phyloP scores from a whole-genome alignment of 2,113 vertebrate genomes.

The Pelusios castaneus region DNA sequence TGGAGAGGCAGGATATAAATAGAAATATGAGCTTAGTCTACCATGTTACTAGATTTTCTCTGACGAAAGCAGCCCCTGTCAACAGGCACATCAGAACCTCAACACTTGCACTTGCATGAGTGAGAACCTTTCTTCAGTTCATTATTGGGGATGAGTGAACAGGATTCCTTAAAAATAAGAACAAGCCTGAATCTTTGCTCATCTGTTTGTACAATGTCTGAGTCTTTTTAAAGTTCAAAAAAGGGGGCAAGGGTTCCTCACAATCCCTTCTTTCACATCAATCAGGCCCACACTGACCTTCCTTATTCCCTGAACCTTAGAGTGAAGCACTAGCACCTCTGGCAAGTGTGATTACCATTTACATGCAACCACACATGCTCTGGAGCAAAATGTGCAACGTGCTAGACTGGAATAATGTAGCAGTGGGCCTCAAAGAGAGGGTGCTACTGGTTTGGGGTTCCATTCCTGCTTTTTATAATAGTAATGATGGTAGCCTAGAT shows the following conservation, averaged over 20 bases:
- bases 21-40: neutral
- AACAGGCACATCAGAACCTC: constrained; percentile 3
- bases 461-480: neutral
- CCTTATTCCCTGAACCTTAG: neutral
- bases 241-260: neutral
- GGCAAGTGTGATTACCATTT: neutral
- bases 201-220: neutral
- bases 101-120: neutral
- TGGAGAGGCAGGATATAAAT: neutral
- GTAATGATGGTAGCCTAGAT: neutral
- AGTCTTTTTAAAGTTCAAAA: neutral
- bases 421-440: neutral
- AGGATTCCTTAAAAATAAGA: constrained; percentile 20
- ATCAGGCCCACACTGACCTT: neutral
- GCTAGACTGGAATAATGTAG: neutral
- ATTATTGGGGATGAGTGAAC: constrained; percentile 29
- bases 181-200: constrained; percentile 20
- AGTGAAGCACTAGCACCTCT: neutral
- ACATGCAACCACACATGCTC: neutral
- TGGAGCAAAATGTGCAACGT: neutral
- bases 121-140: constrained; percentile 39
- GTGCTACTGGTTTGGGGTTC: neutral
- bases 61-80: constrained; percentile 10
- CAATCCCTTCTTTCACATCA: neutral
- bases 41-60: neutral